Percentiles rank a stretch among this genome's conserved stretches.
These are phyloP conservation scores for Scarus forsteni DNA, from an alignment of 2,797 vertebrate genomes.

Conservation along the genomic window DNA sequence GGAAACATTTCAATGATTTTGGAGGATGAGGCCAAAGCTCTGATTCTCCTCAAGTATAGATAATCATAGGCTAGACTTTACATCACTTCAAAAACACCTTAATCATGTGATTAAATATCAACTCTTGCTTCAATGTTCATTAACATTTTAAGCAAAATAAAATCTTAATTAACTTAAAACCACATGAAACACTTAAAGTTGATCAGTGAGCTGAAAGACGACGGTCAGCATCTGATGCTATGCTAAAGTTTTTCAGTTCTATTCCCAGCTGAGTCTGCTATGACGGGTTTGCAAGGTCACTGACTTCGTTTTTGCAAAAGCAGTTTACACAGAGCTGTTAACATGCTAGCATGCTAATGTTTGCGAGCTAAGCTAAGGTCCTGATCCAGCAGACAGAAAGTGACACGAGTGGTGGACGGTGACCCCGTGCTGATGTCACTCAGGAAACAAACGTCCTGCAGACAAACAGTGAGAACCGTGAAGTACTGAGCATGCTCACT, in stretches of 20 bases:
- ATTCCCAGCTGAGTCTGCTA: not conserved
- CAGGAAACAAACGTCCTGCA: not conserved
- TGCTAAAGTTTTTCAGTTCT: not conserved
- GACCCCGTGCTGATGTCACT: conserved; percentile 22
- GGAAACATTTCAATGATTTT: too few relatives aligned
- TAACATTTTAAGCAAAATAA: too few relatives aligned
- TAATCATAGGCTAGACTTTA: too few relatives aligned
- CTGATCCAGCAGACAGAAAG: conserved; percentile 46
- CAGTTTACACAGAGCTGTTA: not conserved
- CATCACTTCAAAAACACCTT: too few relatives aligned
- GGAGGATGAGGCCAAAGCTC: too few relatives aligned
- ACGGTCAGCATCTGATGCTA: not conserved
- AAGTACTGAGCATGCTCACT: conserved; percentile 21
- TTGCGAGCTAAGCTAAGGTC: conserved; percentile 5
- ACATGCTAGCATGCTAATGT: conserved; percentile 17
- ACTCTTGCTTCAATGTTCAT: too few relatives aligned
- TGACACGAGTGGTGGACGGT: not conserved
- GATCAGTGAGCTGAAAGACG: not conserved
- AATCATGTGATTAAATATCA: too few relatives aligned
- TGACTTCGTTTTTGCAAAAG: not conserved
- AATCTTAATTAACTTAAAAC: not conserved
- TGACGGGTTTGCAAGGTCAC: not conserved
- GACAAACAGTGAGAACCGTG: not conserved
- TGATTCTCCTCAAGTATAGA: too few relatives aligned
- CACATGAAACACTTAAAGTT: not conserved